These are phyloP conservation scores for Orthonevra nobilis DNA, from an alignment of 2,888 invertebrate genomes.

Conservation along the genomic window DNA sequence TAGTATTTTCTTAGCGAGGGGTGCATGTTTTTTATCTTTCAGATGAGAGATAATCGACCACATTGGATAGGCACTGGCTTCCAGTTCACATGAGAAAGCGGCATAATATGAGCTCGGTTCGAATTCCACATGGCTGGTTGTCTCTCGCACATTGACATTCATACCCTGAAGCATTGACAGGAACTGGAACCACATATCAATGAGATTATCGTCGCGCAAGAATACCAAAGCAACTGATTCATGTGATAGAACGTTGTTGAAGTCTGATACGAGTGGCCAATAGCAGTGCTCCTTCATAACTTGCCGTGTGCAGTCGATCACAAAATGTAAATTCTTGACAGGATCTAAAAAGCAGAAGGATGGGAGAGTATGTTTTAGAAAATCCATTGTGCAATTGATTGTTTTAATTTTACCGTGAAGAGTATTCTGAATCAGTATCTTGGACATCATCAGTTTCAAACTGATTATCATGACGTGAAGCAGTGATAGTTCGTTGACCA, in stretches of 20 bases:
- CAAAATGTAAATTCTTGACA: constrained; percentile 90
- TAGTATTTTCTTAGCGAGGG: constrained; percentile 88
- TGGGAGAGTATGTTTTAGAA: not conserved
- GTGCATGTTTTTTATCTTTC: constrained; percentile 86
- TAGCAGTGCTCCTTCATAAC: constrained; percentile 99
- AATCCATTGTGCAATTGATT: too few species aligned
- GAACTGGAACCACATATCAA: constrained; percentile 98
- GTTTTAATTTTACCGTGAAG: constrained; percentile 91
- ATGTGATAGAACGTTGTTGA: constrained; percentile 97
- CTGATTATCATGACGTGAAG: constrained; percentile 96
- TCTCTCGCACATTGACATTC: constrained; percentile 96
- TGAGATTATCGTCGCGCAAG: constrained; percentile 91
- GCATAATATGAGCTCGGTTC: constrained; percentile 98
- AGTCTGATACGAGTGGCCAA: constrained; percentile 98
- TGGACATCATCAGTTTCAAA: constrained; percentile 95
- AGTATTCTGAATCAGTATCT: constrained; percentile 92
- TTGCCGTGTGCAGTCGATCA: constrained; percentile 94
- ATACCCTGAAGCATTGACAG: constrained; percentile 97
- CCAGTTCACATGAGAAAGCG: constrained; percentile 97
- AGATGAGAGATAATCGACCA: constrained; percentile 97
- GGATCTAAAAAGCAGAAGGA: constrained; percentile 82
- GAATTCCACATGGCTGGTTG: constrained; percentile 95
- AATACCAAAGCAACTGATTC: constrained; percentile 94
- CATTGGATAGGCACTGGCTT: constrained; percentile 98
- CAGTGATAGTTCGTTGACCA: constrained; percentile 94